Evolutionary conservation across 2,797 vertebrate genomes (phyloP).

Genomic region (Ptychobarbus kaznakovi): DNA sequence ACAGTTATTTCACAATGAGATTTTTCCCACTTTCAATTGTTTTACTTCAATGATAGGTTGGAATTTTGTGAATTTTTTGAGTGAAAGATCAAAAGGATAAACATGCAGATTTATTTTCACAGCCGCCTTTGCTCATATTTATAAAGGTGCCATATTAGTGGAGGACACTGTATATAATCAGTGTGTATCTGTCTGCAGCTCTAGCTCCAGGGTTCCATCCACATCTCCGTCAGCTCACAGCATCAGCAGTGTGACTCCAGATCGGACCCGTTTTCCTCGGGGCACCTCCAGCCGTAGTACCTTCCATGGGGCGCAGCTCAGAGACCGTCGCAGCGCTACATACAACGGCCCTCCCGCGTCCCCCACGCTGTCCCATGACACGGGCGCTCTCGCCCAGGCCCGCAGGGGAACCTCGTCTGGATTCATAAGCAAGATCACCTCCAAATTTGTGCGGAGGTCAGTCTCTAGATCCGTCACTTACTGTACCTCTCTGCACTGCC

Average conservation of each 20-base stretch:
- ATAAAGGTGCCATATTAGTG: no score
- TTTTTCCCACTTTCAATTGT: no score
- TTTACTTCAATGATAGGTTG: no score
- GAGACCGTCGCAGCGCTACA: constrained; percentile 93
- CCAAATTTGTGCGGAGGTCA: constrained; percentile 98
- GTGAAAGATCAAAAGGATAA: no score
- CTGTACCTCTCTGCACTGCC: not conserved
- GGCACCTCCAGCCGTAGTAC: constrained; percentile 97
- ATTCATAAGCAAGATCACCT: constrained; percentile 98
- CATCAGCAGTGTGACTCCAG: constrained; percentile 84
- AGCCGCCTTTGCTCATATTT: no score
- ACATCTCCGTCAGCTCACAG: constrained; percentile 96
- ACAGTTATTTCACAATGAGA: no score
- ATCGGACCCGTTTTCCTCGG: constrained; percentile 95
- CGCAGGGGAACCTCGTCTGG: constrained; percentile 93
- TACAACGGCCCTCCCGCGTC: constrained; percentile 98
- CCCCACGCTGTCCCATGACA: constrained; percentile 89
- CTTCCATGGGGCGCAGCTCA: constrained; percentile 95
- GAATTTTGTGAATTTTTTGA: no score
- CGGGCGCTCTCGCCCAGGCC: constrained; percentile 88
- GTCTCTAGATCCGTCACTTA: constrained; percentile 56
- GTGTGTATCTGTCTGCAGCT: constrained; percentile 53
- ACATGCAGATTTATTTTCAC: no score
- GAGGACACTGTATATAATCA: no score
- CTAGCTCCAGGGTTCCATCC: constrained; percentile 86